These are phyloP conservation scores for Ennomos quercinarius DNA, from an alignment of 2,888 invertebrate genomes.

Conservation along the genomic window DNA sequence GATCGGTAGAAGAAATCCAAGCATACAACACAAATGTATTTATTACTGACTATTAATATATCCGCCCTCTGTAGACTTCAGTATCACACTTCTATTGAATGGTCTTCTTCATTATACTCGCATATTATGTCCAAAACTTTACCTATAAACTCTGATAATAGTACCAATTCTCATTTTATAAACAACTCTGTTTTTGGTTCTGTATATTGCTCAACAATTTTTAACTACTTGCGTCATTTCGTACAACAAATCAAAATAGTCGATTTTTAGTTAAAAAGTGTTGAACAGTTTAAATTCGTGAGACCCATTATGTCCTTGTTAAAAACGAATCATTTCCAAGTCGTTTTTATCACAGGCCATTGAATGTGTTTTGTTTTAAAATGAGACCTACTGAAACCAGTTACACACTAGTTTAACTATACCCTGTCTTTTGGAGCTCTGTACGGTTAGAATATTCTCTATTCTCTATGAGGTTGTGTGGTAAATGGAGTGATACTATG, in stretches of 20 bases:
- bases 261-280: too few relatives aligned
- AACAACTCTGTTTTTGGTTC: too few relatives aligned
- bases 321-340: too few relatives aligned
- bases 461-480: slow-evolving; percentile 77
- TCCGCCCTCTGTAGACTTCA: slow-evolving; percentile 32
- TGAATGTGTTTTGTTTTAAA: neutral
- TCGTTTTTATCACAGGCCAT: neutral
- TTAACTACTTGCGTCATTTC: too few relatives aligned
- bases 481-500: slow-evolving; percentile 66
- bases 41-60: slow-evolving; percentile 15
- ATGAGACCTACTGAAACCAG: neutral
- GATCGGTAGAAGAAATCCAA: slow-evolving; percentile 22
- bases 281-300: too few relatives aligned
- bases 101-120: slow-evolving; percentile 18
- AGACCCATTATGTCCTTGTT: too few relatives aligned
- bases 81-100: slow-evolving; percentile 15
- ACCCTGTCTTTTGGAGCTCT: slow-evolving; percentile 8
- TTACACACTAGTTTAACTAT: neutral
- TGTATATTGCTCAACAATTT: too few relatives aligned
- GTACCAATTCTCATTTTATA: neutral
- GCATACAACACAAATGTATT: slow-evolving; percentile 7
- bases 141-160: neutral
- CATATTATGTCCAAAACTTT: neutral
- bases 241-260: too few relatives aligned
- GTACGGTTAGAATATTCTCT: slow-evolving; percentile 6